phyloP scores from a whole-genome alignment of 2,888 invertebrate species.

The Aleiodes leptofemur region DNA sequence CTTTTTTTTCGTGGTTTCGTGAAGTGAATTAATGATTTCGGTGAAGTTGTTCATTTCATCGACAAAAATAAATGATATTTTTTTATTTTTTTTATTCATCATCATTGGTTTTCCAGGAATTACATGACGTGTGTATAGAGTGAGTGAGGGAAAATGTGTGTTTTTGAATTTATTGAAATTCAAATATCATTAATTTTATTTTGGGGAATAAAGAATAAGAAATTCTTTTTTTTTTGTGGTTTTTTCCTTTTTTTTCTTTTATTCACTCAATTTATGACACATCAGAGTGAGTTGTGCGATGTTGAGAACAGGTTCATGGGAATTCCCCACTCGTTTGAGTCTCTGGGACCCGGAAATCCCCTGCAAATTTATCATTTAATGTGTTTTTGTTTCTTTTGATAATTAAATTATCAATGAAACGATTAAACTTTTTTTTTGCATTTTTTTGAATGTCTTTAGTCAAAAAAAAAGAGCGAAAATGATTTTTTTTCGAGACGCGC shows the following conservation, averaged over 20 bases:
- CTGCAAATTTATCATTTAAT: background rate
- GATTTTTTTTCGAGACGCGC: background rate
- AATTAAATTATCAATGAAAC: background rate
- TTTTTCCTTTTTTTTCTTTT: background rate
- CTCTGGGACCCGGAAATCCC: slow-evolving; percentile 40
- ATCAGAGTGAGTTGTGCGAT: background rate
- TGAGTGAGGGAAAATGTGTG: slow-evolving; percentile 12
- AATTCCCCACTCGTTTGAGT: slow-evolving; percentile 35
- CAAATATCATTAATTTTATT: slow-evolving; percentile 29
- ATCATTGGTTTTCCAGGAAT: background rate
- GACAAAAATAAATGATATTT: background rate
- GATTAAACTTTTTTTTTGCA: background rate
- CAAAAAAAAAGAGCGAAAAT: background rate
- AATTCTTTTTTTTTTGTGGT: background rate
- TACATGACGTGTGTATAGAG: slow-evolving; percentile 41
- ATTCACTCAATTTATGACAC: background rate
- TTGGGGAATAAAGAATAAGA: background rate
- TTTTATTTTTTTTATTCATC: too few species aligned
- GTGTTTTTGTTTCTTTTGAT: background rate
- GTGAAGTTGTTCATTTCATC: slow-evolving; percentile 6
- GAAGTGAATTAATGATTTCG: slow-evolving; percentile 8
- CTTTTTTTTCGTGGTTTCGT: background rate
- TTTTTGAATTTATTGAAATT: slow-evolving; percentile 26
- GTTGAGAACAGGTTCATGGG: slow-evolving; percentile 32
- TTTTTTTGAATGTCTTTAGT: too few species aligned